Conservation (phyloP, 1,140 invertebrate species). For the Caenorhabditis remanei region DNA sequence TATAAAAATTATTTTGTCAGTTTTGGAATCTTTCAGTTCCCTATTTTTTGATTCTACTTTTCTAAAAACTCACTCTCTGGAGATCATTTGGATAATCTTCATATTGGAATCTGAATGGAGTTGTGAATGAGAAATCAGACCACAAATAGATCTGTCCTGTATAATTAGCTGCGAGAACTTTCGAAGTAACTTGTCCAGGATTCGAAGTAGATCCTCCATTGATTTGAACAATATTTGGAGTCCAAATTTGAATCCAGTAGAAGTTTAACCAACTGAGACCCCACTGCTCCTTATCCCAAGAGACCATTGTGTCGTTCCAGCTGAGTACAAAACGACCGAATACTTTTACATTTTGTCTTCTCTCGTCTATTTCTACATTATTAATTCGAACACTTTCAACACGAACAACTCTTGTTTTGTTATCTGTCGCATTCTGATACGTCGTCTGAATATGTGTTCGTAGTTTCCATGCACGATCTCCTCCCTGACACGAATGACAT, state of each 20-base stretch:
- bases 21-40: background rate
- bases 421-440: constrained; percentile 73
- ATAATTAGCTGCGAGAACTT: constrained; percentile 77
- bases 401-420: constrained; percentile 68
- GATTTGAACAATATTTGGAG: constrained; percentile 76
- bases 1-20: too few relatives aligned
- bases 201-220: constrained; percentile 70
- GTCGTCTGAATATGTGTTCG: constrained; percentile 71
- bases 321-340: constrained; percentile 75
- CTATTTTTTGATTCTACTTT: too few relatives aligned
- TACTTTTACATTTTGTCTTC: constrained; percentile 70
- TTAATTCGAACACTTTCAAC: constrained; percentile 75
- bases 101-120: constrained; percentile 75
- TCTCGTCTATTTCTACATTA: constrained; percentile 75
- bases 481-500: constrained; percentile 76
- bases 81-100: constrained; percentile 75
- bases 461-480: constrained; percentile 76
- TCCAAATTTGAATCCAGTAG: constrained; percentile 78
- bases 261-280: constrained; percentile 77
- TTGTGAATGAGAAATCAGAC: constrained; percentile 75
- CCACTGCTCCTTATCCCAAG: constrained; percentile 77
- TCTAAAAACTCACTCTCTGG: constrained; percentile 62
- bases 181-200: constrained; percentile 72
- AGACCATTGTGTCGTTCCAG: constrained; percentile 76
- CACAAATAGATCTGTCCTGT: constrained; percentile 77